Evolutionary conservation across 2,888 invertebrate species (phyloP), one percentile per base, ranked within the genome.

Genomic region (Drosophila ustulata): DNA sequence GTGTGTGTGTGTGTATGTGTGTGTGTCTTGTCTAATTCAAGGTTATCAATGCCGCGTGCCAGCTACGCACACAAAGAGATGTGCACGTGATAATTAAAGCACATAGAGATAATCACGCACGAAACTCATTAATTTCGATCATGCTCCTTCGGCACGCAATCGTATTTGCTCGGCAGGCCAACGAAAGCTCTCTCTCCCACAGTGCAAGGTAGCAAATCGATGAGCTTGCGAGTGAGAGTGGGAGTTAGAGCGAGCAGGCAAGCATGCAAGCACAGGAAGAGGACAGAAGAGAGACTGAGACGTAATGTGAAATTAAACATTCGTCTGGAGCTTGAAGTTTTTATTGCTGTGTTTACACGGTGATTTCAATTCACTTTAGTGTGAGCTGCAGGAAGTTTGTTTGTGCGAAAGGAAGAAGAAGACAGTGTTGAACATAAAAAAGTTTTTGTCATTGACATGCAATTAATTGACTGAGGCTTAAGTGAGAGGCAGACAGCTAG

Each of bases 41-140:
- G 79, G 79, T 79, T 79, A 79, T 80, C 78, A 67, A 53, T 74
- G 70, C 75, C 67, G 67, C 66, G 43, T 76, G 78, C 49, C 67
- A 65, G 34, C 66, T 30, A 37, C 28, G 51, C 46, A 61, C 43
- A 51, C 39, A 46, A 13, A 37, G 65, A 56, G 65, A 73, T 78
- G 74, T 34, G 56, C 62, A 47, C 65, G 73, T 78, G 68, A 67
- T 39, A 47, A 51, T 37, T 51, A 45, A 34, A 55, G 5, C 56
- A 63, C 25, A 25, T 37, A 6, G 18, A 30, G 18, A 37, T 7
- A 41, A 46, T 23, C 53, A 66, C 43, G 58, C 65, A 58, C 46
- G 58, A 46, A 30, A 45, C 9, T 47, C 8, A 30, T 37, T 28
- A 26, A 57, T 37, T 47, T 23, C n/a, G 30, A 41, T 25, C 25